These are phyloP conservation scores for Hippocampus guttulatus DNA, from an alignment of 2,113 vertebrate genomes.

Conservation along the genomic window DNA sequence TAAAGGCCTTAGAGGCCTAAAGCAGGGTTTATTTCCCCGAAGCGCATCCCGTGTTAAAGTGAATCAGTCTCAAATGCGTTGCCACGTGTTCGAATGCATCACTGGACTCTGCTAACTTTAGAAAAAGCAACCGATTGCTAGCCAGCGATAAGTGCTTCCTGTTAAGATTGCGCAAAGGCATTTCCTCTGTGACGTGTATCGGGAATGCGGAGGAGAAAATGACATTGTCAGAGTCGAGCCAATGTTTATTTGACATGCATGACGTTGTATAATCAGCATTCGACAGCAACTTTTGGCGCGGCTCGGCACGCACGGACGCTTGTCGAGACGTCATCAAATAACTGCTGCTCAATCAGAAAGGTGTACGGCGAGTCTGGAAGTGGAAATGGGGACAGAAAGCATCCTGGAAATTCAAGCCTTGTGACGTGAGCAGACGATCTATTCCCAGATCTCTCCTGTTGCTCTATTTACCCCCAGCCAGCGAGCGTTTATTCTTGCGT, in stretches of 20 bases:
- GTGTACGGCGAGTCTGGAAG: conserved; percentile 10
- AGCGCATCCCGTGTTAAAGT: background rate
- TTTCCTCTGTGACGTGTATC: conserved; percentile 1
- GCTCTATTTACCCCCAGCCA: conserved; percentile 2
- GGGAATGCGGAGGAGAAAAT: background rate
- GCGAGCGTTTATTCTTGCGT: conserved; percentile 4
- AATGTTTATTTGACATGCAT: background rate
- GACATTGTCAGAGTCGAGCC: background rate
- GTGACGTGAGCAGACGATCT: background rate
- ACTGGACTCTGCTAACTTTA: background rate
- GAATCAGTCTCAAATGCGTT: background rate
- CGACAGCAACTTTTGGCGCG: background rate
- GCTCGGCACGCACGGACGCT: conserved; percentile 17
- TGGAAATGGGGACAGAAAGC: conserved; percentile 2
- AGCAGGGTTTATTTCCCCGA: background rate
- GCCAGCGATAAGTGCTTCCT: background rate
- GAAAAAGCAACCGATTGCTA: background rate
- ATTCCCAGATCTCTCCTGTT: conserved; percentile 1
- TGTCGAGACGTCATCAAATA: conserved; percentile 22
- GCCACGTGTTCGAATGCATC: background rate
- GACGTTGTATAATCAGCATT: background rate
- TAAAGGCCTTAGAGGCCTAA: background rate
- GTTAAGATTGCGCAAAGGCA: conserved; percentile 4
- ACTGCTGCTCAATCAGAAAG: conserved; percentile 14
- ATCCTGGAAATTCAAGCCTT: background rate